phyloP scores from a whole-genome alignment of 2,113 vertebrate genomes.

The Tyrannus savana region DNA sequence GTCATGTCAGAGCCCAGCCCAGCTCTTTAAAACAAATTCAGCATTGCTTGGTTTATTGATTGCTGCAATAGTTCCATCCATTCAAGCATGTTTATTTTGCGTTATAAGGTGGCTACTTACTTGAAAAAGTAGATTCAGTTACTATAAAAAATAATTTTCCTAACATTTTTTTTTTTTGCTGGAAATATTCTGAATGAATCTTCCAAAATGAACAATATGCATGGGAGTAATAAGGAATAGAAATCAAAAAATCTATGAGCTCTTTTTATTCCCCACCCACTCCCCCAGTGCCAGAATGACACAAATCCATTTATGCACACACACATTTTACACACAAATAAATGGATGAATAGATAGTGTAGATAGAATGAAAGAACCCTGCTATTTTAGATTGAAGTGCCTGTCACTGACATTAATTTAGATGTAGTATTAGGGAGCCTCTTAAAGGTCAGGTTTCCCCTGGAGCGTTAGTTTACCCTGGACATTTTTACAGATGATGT shows the following conservation, averaged over 20 bases:
- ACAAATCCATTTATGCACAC: constrained; percentile 33
- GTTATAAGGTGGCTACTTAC: not conserved
- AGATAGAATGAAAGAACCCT: constrained; percentile 37
- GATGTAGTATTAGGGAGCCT: constrained; percentile 74
- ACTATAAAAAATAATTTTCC: not conserved
- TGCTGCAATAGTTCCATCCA: not conserved
- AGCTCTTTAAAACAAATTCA: constrained; percentile 13
- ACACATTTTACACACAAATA: constrained; percentile 56
- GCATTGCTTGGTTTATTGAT: not conserved
- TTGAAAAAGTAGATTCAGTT: not conserved
- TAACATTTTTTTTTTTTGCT: not conserved
- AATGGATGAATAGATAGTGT: constrained; percentile 50
- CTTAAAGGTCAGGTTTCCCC: constrained; percentile 75
- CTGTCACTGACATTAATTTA: constrained; percentile 74
- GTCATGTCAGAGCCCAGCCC: constrained; percentile 4
- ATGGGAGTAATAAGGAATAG: not conserved
- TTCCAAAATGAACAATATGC: not conserved
- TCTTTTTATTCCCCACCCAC: not conserved
- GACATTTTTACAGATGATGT: constrained; percentile 74
- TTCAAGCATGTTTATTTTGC: constrained; percentile 11
- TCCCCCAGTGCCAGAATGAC: not conserved
- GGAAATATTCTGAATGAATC: not conserved
- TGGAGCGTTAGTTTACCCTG: constrained; percentile 68
- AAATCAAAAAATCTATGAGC: not conserved
- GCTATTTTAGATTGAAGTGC: constrained; percentile 72